Evolutionary conservation across 2,113 vertebrate species (phyloP), one percentile per base, ranked within the genome.

Genomic region (Sturnus vulgaris): DNA sequence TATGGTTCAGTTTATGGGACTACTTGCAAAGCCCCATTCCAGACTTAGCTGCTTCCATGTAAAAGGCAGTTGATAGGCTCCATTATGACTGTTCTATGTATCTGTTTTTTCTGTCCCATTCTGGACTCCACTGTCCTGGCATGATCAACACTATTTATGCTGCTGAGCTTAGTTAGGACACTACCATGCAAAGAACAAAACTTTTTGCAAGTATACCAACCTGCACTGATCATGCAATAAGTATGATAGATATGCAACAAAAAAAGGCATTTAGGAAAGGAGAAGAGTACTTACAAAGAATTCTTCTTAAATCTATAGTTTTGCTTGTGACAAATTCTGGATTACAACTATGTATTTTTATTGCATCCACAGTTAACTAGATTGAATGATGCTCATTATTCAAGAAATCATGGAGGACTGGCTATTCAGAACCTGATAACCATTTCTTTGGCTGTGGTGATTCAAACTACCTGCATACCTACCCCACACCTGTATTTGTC

Each of bases 61-160:
- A 50, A 42, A 30, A 55, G 50, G 44, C 12, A 57, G 30, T 27
- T 70, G 22, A 37, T 33, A 49, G 13, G 42, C 30, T 40, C 35
- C 23, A 27, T 28, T 66, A 23, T 0, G 0, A 14, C 8, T 40
- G 19, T 49, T 57, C 63, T 25, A 35, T 31, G 8, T 9, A 30
- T 30, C 7, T 52, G 10, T 50, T 15, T 52, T 42, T 86, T 44
- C 68, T 63, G 23, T 33, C 24, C 27, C 59, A 18, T 35, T 66
- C 18, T 50, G 5, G 20, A 35, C 65, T 65, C 19, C 22, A 82
- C 21, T 73, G 7, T 44, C 27, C 44, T 49, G 27, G 24, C 24
- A 70, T 24, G 40, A 71, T 25, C 35, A 22, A 15, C 5, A 9
- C 6, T 50, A 28, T 25, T 55, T 42, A n/a, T 6, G 20, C 14